These are phyloP conservation scores for Tauraco erythrolophus DNA, from an alignment of 2,113 vertebrate species.

Conservation along the genomic window DNA sequence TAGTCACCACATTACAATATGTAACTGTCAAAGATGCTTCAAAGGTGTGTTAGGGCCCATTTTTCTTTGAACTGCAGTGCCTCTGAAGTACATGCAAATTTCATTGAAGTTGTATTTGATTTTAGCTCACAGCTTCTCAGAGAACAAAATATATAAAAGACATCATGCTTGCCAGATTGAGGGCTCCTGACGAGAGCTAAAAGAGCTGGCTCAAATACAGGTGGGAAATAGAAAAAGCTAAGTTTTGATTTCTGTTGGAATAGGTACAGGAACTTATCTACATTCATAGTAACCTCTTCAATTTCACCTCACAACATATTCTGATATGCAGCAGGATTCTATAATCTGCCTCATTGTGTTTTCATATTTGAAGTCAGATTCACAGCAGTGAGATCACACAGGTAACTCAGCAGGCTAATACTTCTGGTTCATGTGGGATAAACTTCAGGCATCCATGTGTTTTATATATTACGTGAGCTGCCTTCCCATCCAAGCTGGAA, in stretches of 20 bases:
- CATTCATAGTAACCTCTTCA: background rate
- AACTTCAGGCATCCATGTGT: background rate
- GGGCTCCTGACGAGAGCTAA: background rate
- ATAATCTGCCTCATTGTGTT: background rate
- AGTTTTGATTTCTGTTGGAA: constrained; percentile 3
- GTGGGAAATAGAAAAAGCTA: background rate
- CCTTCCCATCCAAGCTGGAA: background rate
- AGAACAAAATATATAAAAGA: background rate
- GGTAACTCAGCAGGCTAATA: background rate
- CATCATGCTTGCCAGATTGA: background rate
- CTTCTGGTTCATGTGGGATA: background rate
- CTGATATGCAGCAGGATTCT: background rate
- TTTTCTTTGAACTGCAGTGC: background rate
- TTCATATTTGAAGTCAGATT: background rate
- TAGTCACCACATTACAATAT: background rate
- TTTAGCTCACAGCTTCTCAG: background rate
- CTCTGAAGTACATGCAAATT: background rate
- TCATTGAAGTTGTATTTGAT: background rate
- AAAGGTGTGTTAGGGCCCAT: background rate
- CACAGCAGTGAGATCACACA: background rate
- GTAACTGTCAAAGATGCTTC: background rate
- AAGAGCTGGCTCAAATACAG: background rate
- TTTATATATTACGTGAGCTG: background rate
- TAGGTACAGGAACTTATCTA: background rate
- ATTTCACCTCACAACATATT: background rate